phyloP scores from a whole-genome alignment of 1,140 invertebrate species.

The Zaprionus ghesquierei region DNA sequence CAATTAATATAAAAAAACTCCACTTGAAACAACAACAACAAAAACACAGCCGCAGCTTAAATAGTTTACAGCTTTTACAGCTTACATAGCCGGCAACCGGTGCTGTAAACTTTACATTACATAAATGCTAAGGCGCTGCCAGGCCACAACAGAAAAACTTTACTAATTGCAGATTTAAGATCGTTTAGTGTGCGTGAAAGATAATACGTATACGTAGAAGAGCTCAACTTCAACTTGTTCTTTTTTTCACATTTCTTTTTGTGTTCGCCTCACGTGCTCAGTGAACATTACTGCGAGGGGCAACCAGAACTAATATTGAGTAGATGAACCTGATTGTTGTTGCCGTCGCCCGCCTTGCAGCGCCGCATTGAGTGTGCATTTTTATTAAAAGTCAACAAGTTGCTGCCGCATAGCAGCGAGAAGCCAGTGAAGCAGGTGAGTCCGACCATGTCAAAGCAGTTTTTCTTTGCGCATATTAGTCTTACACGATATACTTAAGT shows the following conservation, averaged over 20 bases:
- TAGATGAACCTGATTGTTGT: slow-evolving; percentile 48
- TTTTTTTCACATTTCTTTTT: slow-evolving; percentile 37
- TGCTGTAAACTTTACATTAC: slow-evolving; percentile 70
- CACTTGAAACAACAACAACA: background rate
- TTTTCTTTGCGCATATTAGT: slow-evolving; percentile 5
- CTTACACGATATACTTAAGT: slow-evolving; percentile 35
- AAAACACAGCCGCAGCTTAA: background rate
- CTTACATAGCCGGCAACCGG: slow-evolving; percentile 37
- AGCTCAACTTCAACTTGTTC: no score
- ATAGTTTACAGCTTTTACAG: background rate
- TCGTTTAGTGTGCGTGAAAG: slow-evolving; percentile 21
- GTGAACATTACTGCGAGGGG: slow-evolving; percentile 47
- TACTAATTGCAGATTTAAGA: slow-evolving; percentile 5
- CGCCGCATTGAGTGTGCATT: no score
- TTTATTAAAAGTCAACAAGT: slow-evolving; percentile 80
- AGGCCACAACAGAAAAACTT: background rate
- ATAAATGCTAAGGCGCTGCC: slow-evolving; percentile 52
- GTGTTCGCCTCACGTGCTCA: slow-evolving; percentile 32
- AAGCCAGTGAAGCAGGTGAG: slow-evolving; percentile 61
- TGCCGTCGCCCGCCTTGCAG: no score
- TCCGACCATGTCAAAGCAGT: slow-evolving; percentile 24
- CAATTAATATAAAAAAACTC: slow-evolving; percentile 14
- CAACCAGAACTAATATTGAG: slow-evolving; percentile 64
- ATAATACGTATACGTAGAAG: slow-evolving; percentile 18
- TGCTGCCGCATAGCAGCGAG: slow-evolving; percentile 55